These are phyloP conservation scores for Lemur catta DNA, from an alignment of 2,797 vertebrate genomes.

Conservation along the genomic window DNA sequence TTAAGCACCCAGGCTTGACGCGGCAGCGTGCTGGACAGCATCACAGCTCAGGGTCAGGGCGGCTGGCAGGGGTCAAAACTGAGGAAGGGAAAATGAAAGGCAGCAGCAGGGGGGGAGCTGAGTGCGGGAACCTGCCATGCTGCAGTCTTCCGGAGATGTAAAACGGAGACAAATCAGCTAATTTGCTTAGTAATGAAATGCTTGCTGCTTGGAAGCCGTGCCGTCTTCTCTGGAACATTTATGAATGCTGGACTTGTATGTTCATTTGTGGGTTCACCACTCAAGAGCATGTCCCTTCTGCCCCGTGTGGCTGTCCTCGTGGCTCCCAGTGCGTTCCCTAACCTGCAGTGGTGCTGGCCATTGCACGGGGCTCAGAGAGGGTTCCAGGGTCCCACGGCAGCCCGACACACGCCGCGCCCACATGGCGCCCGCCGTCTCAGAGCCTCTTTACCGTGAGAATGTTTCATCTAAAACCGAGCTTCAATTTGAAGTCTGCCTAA, in stretches of 20 bases:
- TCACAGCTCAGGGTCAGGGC: background rate
- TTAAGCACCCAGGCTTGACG: background rate
- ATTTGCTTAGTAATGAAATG: background rate
- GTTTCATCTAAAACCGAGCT: background rate
- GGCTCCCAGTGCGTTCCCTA: background rate
- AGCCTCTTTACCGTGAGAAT: background rate
- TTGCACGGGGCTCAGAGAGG: background rate
- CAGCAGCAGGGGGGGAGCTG: background rate
- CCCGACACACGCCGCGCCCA: no score
- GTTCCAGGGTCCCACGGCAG: background rate
- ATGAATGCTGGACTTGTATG: background rate
- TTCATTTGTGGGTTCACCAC: conserved; percentile 1
- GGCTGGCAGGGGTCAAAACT: conserved; percentile 21
- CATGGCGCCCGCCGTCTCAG: background rate
- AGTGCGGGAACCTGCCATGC: conserved; percentile 2
- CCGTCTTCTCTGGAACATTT: background rate
- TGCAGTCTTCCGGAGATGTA: background rate
- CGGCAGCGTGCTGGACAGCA: background rate
- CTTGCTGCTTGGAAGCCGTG: background rate
- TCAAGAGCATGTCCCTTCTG: background rate
- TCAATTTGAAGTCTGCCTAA: background rate
- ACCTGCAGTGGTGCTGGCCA: background rate
- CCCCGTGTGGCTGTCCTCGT: no score
- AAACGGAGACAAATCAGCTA: background rate
- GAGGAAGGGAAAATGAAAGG: conserved; percentile 37